Evolutionary conservation across 2,797 vertebrate species (phyloP).

Genomic region (Nothura maculosa): DNA sequence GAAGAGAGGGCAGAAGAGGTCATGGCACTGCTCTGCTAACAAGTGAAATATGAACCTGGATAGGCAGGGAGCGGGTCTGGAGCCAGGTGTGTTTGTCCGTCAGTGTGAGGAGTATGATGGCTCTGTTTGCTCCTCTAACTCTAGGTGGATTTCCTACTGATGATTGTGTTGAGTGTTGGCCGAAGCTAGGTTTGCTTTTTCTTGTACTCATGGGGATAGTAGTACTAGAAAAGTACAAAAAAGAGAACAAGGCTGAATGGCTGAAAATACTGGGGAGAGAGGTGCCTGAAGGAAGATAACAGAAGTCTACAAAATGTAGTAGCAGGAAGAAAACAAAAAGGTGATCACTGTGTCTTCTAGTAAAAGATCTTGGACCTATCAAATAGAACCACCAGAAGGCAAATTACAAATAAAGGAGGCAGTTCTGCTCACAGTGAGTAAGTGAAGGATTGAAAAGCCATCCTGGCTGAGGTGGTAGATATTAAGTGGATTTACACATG

Average conservation of each 20-base stretch:
- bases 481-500: slow-evolving; percentile 12
- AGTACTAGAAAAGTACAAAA: not conserved
- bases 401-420: slow-evolving; percentile 48
- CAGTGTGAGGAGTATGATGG: fast-evolving
- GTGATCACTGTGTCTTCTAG: slow-evolving; percentile 12
- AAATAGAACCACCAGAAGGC: slow-evolving; percentile 28
- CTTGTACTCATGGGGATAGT: not conserved
- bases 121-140: not conserved
- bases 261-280: not conserved
- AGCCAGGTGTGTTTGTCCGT: not conserved
- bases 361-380: not conserved
- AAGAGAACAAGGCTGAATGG: not conserved
- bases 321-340: slow-evolving; percentile 2
- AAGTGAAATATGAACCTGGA: not conserved
- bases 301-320: not conserved
- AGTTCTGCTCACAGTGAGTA: slow-evolving; percentile 24
- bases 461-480: not conserved
- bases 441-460: slow-evolving; percentile 12
- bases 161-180: not conserved
- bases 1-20: not conserved
- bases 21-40: not conserved
- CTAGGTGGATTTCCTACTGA: not conserved
- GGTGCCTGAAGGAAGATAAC: not conserved
- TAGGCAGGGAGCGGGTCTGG: not conserved
- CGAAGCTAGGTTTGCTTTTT: not conserved